Evolutionary conservation across 2,797 vertebrate genomes (phyloP), one percentile per base, ranked within the genome.

Genomic region (Cephalopachus bancanus): DNA sequence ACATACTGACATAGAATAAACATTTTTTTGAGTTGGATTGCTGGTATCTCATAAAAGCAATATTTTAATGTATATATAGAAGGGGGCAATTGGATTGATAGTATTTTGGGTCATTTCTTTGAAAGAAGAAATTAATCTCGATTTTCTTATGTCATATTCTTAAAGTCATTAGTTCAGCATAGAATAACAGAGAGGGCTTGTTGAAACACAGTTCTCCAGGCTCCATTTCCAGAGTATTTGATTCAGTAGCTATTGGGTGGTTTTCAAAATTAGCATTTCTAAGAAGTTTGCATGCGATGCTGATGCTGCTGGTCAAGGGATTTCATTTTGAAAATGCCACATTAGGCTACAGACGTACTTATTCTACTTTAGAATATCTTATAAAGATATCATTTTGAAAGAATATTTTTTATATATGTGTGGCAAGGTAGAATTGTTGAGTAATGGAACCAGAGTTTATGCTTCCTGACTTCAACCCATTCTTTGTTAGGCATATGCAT

Each of bases 71-170:
- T n/a, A 28, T 60, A 26, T n/a, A 3, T 74, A 87, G 71, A 75
- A 81, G 28, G 59, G 53, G 65, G 51, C 59, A 90, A 69, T 33
- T 69, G 79, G 44, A 53, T 33, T 79, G 53, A 62, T 53, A 60
- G 3, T 91, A 28, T 79, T 92, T 91, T 17, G 92, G 72, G 33
- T 84, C 0, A 72, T 72, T 95, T 94, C n/a, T 75, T 83, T 84
- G 20, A 87, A 53, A 94, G 89, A 95, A 83, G 9, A 91, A 93
- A 93, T 62, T 67, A 67, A 83, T 57, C 30, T 89, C 74, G 4
- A 44, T 33, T 87, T 80, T 87, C 37, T 74, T 75, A 86, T 3
- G 49, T 79, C 2, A 22, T 62, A 72, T 83, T 83, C 28, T 93
- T 85, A 80, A 81, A 96, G 79, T 84, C 44, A 62, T 44, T 93